Conservation (phyloP, 2,888 invertebrate genomes). For the Lasioglossum lativentre region DNA sequence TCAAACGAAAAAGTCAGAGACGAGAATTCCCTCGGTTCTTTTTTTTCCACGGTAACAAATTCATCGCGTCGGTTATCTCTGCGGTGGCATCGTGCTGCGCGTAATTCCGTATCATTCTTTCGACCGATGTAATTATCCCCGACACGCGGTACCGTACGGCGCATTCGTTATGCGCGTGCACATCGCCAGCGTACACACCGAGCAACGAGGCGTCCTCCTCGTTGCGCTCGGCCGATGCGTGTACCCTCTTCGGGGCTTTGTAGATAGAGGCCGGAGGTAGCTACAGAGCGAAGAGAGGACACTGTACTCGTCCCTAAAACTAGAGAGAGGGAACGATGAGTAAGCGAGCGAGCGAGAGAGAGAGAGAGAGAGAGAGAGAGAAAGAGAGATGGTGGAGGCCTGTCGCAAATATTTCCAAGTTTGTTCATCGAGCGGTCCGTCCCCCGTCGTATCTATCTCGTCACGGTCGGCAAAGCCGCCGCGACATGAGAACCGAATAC, state of each 20-base stretch:
- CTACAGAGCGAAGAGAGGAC: not conserved
- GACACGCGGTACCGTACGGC: conserved; percentile 71
- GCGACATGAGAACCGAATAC: conserved; percentile 75
- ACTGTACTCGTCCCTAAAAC: not conserved
- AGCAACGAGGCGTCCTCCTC: conserved; percentile 9
- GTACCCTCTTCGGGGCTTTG: conserved; percentile 25
- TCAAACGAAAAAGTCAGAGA: not conserved
- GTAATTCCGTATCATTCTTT: conserved; percentile 74
- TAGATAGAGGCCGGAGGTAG: not conserved
- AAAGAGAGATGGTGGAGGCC: not conserved
- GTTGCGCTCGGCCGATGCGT: conserved; percentile 58
- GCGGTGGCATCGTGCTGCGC: conserved; percentile 63
- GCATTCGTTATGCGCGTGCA: conserved; percentile 73
- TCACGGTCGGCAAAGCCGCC: conserved; percentile 70
- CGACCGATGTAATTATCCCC: conserved; percentile 73
- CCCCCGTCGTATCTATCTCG: conserved; percentile 66
- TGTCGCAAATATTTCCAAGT: conserved; percentile 79
- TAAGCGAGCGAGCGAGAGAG: not conserved
- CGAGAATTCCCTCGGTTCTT: conserved; percentile 20
- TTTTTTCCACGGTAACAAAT: conserved; percentile 68
- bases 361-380: not conserved
- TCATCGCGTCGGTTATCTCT: conserved; percentile 66
- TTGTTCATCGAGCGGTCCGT: conserved; percentile 70
- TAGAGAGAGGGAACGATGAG: not conserved
- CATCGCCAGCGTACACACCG: conserved; percentile 42